These are phyloP conservation scores for Erebia aethiops DNA, from an alignment of 2,888 invertebrate genomes.

Conservation along the genomic window DNA sequence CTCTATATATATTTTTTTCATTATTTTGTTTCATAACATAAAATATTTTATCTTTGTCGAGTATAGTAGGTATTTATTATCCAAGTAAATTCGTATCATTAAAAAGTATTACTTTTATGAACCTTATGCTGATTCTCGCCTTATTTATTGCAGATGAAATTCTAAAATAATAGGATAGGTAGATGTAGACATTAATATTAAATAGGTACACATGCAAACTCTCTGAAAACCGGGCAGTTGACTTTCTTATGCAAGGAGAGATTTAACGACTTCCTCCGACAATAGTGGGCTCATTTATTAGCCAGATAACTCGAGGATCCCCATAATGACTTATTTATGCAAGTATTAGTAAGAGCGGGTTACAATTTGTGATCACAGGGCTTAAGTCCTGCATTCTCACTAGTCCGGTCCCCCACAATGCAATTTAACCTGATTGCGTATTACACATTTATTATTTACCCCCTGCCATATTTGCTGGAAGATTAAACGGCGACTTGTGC, in stretches of 20 bases:
- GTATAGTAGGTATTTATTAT: too few species aligned
- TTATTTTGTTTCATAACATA: not conserved
- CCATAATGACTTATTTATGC: constrained; percentile 27
- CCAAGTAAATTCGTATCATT: too few species aligned
- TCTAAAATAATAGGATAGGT: too few species aligned
- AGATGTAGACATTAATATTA: not conserved
- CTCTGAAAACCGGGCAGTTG: not conserved
- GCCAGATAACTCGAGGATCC: constrained; percentile 11
- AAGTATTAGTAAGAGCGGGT: constrained; percentile 23
- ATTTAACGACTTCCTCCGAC: constrained; percentile 16
- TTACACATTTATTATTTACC: constrained; percentile 77
- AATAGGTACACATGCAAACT: not conserved
- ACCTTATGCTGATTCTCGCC: too few species aligned
- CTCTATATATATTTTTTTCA: not conserved
- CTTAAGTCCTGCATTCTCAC: constrained; percentile 26
- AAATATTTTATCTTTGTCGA: too few species aligned
- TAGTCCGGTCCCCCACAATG: constrained; percentile 53
- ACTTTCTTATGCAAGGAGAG: constrained; percentile 2
- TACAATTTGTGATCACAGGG: constrained; percentile 24
- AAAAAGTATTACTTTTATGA: too few species aligned
- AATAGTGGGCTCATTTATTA: constrained; percentile 17
- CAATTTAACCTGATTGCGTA: constrained; percentile 72
- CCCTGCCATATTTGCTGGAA: constrained; percentile 74
- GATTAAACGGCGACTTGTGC: constrained; percentile 77
- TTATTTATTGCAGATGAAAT: too few species aligned